These are phyloP conservation scores for Aspidoscelis tigris DNA, from an alignment of 2,113 vertebrate genomes.

Conservation along the genomic window DNA sequence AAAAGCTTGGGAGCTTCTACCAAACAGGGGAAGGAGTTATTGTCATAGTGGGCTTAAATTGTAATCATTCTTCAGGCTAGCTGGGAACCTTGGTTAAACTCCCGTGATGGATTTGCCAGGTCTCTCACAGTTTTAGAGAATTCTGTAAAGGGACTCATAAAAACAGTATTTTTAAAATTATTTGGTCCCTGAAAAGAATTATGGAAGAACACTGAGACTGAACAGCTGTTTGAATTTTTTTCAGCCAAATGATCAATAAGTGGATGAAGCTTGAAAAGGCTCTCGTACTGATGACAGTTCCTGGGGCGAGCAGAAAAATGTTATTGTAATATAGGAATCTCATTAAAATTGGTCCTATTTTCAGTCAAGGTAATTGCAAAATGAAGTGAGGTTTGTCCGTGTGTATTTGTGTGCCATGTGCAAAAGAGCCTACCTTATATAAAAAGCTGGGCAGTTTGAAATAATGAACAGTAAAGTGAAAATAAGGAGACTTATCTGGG, in stretches of 20 bases:
- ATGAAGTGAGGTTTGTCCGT: constrained; percentile 55
- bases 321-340: constrained; percentile 35
- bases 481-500: constrained; percentile 39
- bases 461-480: constrained; percentile 51
- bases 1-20: background rate
- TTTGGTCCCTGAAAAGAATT: constrained; percentile 33
- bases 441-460: constrained; percentile 49
- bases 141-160: constrained; percentile 17
- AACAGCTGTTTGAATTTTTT: constrained; percentile 54
- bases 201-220: constrained; percentile 24
- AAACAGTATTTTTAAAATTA: constrained; percentile 8
- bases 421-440: constrained; percentile 38
- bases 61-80: background rate
- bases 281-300: constrained; percentile 31
- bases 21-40: background rate
- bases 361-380: constrained; percentile 34
- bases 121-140: background rate
- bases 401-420: constrained; percentile 32
- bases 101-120: constrained; percentile 24
- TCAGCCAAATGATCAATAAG: constrained; percentile 49
- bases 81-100: background rate
- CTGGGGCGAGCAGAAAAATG: constrained; percentile 8
- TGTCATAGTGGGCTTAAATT: background rate
- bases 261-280: constrained; percentile 55
- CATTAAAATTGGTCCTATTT: constrained; percentile 28